Base-by-base conservation (phyloP, 2,113 vertebrate species). In the Pagrus major region DNA sequence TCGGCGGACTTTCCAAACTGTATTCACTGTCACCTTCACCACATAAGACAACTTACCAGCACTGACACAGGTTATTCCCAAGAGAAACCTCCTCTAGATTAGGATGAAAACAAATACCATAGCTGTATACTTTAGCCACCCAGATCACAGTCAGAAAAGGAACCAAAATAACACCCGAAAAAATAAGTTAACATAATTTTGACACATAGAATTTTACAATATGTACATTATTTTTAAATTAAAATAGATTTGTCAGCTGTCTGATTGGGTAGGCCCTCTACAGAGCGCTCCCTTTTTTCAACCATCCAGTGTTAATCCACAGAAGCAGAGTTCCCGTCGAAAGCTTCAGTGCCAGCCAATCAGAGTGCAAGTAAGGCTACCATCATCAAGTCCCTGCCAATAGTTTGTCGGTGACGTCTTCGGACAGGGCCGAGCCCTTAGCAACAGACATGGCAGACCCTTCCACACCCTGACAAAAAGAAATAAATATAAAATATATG, bases 101-200 rank as follows among this genome's bases (percentile, higher is more conserved):
- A 87, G 76, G 88, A 90, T 83, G 74, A 88, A 84, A 92, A 88
- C 89, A 87, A 87, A 87, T 78, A 87, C 79, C 87, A 82, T 74
- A 91, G 86, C 86, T 86, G 80, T 80, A 84, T 84, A 92, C 83
- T 86, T 78, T 78, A 86, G 90, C 88, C 83, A 91, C 80, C 89
- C 84, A 78, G 90, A 86, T 88, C 90, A 94, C 92, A 90, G 90
- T 93, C 89, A 80, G 87, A 85, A 89, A 91, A 92, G 47, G 74
- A 88, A 93, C 64, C 68, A 81, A 93, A 94, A 89, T 60, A 88
- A 92, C 81, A 72, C 86, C 80, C 41, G 52, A 87, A 90, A 89
- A 95, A 95, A 95, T 96, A 96, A 96, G 92, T 96, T 95, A 96
- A 95, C 94, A 93, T 91, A 92, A 93, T 91, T 91, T 86, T 88